Conservation (phyloP, 2,797 vertebrate genomes). For the Takifugu ocellatus region DNA sequence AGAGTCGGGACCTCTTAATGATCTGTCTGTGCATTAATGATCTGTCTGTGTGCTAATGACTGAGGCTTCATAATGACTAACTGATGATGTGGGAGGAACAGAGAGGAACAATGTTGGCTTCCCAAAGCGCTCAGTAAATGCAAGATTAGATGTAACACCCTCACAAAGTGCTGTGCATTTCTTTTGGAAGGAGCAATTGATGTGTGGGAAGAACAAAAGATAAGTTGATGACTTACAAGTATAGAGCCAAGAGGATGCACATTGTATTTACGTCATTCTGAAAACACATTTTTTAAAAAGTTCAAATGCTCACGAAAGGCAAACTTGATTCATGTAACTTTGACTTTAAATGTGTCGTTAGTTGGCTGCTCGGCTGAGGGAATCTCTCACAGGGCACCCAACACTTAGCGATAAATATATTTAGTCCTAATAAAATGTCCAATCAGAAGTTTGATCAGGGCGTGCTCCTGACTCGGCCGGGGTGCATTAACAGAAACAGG, state of each 20-base stretch:
- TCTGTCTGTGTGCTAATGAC: conserved; percentile 57
- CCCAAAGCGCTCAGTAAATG: background rate
- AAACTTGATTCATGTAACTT: too few species aligned
- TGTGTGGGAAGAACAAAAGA: background rate
- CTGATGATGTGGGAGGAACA: conserved; percentile 53
- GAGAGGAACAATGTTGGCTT: conserved; percentile 2
- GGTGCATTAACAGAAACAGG: background rate
- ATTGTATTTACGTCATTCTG: too few species aligned
- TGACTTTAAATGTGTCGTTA: too few species aligned
- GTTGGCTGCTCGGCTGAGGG: too few species aligned
- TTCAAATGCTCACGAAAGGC: too few species aligned
- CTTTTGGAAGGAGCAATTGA: background rate
- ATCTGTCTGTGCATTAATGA: conserved; percentile 57
- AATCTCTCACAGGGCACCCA: too few species aligned
- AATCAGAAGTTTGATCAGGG: too few species aligned
- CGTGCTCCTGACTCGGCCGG: too few species aligned
- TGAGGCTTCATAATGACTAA: conserved; percentile 58
- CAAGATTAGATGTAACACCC: background rate
- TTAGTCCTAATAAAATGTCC: too few species aligned
- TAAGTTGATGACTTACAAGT: background rate
- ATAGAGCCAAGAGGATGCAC: too few species aligned
- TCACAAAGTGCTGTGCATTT: background rate
- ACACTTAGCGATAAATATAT: too few species aligned
- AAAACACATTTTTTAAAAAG: too few species aligned
- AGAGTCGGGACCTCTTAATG: conserved; percentile 50